Conservation (phyloP, 2,797 vertebrate genomes). For the Onychomys arenicola region DNA sequence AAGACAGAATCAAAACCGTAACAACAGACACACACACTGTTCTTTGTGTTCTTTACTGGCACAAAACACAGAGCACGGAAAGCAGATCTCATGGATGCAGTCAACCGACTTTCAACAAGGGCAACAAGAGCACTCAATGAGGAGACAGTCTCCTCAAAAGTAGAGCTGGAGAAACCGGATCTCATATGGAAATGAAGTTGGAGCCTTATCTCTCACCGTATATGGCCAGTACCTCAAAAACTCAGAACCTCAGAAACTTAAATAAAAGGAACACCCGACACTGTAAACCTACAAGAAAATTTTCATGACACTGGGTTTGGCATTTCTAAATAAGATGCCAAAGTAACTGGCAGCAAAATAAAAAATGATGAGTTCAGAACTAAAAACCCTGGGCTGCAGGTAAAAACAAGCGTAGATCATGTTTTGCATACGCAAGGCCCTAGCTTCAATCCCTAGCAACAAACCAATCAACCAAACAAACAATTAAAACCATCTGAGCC, state of each 20-base stretch:
- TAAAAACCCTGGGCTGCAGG: neutral
- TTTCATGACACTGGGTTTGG: neutral
- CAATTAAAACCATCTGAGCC: neutral
- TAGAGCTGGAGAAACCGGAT: neutral
- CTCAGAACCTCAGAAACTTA: neutral
- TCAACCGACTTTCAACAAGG: neutral
- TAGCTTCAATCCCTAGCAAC: neutral
- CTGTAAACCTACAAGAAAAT: neutral
- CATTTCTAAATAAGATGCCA: neutral
- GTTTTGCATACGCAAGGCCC: neutral
- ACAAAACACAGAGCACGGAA: neutral
- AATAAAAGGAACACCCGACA: neutral
- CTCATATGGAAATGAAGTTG: neutral
- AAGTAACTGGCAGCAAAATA: neutral
- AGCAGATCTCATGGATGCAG: too few relatives aligned
- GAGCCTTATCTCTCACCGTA: neutral
- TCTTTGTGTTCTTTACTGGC: too few relatives aligned
- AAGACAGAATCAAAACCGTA: neutral
- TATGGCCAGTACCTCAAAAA: neutral
- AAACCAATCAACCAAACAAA: neutral
- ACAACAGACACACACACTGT: neutral
- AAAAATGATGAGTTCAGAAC: neutral
- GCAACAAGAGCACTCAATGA: neutral
- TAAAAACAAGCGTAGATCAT: neutral
- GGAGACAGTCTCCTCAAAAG: neutral